A percentile compares a stretch with the other conserved stretches of the same genome.
Conservation (phyloP, 2,888 invertebrate species). For the Anagyrus pseudococci region DNA sequence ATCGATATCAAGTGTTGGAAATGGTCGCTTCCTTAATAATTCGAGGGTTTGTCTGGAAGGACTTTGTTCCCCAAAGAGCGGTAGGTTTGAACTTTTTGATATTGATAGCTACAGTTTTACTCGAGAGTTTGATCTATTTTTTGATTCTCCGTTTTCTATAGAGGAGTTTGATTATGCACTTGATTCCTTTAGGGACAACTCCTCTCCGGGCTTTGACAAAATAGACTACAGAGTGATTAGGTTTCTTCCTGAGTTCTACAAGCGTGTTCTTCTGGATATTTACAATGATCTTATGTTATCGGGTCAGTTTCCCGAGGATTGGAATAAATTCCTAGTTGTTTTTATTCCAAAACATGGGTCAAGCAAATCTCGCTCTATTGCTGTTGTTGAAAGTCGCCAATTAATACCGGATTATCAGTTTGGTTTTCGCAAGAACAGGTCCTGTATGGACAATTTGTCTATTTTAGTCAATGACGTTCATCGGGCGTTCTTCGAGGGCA, state of each 20-base stretch:
- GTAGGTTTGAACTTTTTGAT: neutral
- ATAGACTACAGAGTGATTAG: neutral
- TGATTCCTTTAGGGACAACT: neutral
- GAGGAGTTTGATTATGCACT: neutral
- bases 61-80: neutral
- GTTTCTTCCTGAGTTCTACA: neutral
- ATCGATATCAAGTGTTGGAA: neutral
- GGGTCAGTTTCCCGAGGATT: neutral
- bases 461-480: too few relatives aligned
- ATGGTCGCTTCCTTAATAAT: neutral
- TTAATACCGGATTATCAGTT: too few relatives aligned
- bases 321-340: neutral
- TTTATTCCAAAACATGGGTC: neutral
- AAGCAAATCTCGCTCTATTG: neutral
- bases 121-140: neutral
- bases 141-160: neutral
- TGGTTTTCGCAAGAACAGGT: neutral
- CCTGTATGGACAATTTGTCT: neutral
- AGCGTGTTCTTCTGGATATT: neutral
- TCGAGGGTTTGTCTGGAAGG: neutral
- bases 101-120: neutral
- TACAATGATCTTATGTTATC: neutral
- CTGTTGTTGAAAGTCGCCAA: too few relatives aligned
- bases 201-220: neutral
- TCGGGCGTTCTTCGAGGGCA: too few relatives aligned